Evolutionary conservation across 2,888 invertebrate species (phyloP), one percentile per base, ranked within the genome.

Genomic region (Eupsilia transversa): DNA sequence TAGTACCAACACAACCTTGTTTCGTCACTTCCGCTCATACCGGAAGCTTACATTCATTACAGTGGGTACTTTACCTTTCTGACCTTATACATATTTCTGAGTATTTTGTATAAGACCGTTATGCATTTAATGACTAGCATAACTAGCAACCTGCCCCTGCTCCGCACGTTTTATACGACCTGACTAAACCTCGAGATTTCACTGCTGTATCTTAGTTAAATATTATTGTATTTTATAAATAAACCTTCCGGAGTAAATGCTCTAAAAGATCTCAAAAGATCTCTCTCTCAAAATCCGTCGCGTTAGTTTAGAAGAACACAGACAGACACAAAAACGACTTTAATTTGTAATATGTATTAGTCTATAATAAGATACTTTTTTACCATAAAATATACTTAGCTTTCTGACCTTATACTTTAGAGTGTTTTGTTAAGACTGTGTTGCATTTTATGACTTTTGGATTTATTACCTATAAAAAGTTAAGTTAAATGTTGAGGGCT

Each of bases 11-110:
- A 56, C 61, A 38, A 54, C 54, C 54, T 63, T 56, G 54, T 73
- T 73, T 46, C 30, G 73, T 54, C 10, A 73, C 74, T 61, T 54
- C 54, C 61, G 61, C 17, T 54, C 7, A 14, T 61, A 43, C 60
- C 74, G 74, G 61, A 74, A 56, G 54, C 61, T 30, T 56, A 73
- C 52, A 35, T 59, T 68, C 20, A 56, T 73, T 54, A 54, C 27
- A 27, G 30, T 54, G 27, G 23, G 56, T 63, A 49, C 38, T 57
- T 57, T 30, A 74, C 7, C 20, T 35, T 59, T 20, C 35, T 49
- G 30, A 43, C 10, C 41, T 38, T 23, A 49, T 38, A 14, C 14
- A n/a, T 12, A 65, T 23, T 5, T 38, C 10, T 12, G 17, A 23
- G 2, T 38, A 38, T 27, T 46, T 49, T 23, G 2, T 38, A 2